A percentile compares a stretch with the other conserved stretches of the same genome.
These are phyloP conservation scores for western clawed frog (Xenopus tropicalis) DNA, from an alignment of 2,113 vertebrate species.

Conservation along the genomic window UCB_Xtro_10.0 CM004443.2:101758001-101758500, in stretches of 20 bases:
- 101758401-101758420: conserved; percentile 66
- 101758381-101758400: conserved; percentile 66
- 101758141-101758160: neutral
- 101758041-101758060: neutral
- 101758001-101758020: conserved; percentile 20
- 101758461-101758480: conserved; percentile 48
- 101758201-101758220: conserved; percentile 88
- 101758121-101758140: conserved; percentile 3
- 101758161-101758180: conserved; percentile 62
- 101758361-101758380: conserved; percentile 51
- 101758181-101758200: conserved; percentile 99
- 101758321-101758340: conserved; percentile 66
- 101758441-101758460: conserved; percentile 47
- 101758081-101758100: conserved; percentile 49
- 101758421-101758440: conserved; percentile 73
- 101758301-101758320: conserved; percentile 22
- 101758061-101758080: conserved; percentile 3
- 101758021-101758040: neutral
- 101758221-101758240: conserved; percentile 79
- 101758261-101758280: conserved; percentile 60
- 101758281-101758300: conserved; percentile 49
- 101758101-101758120: conserved; percentile 50
- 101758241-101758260: conserved; percentile 60
- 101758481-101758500: conserved; percentile 48
- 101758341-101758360: conserved; percentile 62